A percentile compares a stretch with the other conserved stretches of the same genome.
Conservation (phyloP, 2,888 invertebrate species). For the Drosophila macrospina region DNA sequence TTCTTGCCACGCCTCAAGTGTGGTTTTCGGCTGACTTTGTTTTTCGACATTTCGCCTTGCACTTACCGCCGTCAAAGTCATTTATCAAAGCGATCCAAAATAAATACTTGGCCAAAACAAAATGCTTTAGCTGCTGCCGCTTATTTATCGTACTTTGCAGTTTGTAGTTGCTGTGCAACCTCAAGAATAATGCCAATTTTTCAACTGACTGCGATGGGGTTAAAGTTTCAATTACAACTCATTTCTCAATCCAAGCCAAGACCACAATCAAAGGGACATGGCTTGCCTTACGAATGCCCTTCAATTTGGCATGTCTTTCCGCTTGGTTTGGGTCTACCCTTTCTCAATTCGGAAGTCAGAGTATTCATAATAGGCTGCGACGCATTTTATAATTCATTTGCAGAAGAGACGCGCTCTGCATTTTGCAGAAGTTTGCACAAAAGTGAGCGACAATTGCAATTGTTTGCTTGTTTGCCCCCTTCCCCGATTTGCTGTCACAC, state of each 20-base stretch:
- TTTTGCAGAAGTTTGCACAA: conserved; percentile 45
- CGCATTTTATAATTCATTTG: conserved; percentile 48
- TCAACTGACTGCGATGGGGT: conserved; percentile 52
- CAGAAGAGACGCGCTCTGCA: conserved; percentile 28
- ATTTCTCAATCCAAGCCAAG: conserved; percentile 43
- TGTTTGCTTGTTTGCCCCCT: conserved; percentile 13
- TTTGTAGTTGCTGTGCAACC: conserved; percentile 13
- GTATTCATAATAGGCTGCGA: conserved; percentile 21
- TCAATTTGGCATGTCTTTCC: conserved; percentile 20
- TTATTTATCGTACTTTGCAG: conserved; percentile 60
- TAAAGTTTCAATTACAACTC: conserved; percentile 69
- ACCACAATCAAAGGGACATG: conserved; percentile 6
- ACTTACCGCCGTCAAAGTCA: conserved; percentile 57
- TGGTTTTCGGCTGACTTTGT: conserved; percentile 37
- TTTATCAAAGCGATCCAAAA: conserved; percentile 67
- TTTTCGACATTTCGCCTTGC: conserved; percentile 23
- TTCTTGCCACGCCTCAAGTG: conserved; percentile 47
- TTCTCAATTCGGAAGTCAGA: background rate
- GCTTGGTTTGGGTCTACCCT: too few species aligned
- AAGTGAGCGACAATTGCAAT: conserved; percentile 60
- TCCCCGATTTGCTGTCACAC: conserved; percentile 14
- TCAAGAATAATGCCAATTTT: conserved; percentile 61
- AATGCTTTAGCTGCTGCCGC: conserved; percentile 51
- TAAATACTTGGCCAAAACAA: conserved; percentile 52
- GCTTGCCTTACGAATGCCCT: conserved; percentile 17